A percentile compares a stretch with the other conserved stretches of the same genome.
phyloP scores from a whole-genome alignment of 2,888 invertebrate genomes.

The Sarcophaga rosellei region DNA sequence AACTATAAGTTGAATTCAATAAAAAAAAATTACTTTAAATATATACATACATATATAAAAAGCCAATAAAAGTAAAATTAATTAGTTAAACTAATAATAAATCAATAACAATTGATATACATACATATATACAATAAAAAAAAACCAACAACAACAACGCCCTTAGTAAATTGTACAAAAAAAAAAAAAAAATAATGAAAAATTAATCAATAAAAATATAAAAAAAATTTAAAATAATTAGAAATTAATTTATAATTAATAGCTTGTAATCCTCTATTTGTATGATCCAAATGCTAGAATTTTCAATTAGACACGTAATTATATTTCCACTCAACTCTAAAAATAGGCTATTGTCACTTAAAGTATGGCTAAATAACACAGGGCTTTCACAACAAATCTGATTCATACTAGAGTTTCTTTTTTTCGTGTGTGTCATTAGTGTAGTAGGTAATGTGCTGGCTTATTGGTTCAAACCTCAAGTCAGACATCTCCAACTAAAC shows the following conservation, averaged over 20 bases:
- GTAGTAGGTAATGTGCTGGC: too few species aligned
- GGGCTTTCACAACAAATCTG: too few species aligned
- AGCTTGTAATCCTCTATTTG: too few species aligned
- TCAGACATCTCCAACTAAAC: too few species aligned
- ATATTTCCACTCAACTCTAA: too few species aligned
- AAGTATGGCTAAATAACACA: too few species aligned
- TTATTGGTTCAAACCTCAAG: too few species aligned
- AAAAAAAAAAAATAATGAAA: conserved; percentile 8
- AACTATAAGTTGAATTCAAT: not conserved
- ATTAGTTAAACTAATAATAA: conserved; percentile 53
- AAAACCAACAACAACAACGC: not conserved
- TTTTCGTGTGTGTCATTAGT: too few species aligned
- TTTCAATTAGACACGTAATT: too few species aligned
- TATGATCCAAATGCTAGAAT: not conserved
- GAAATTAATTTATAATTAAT: not conserved
- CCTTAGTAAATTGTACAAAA: conserved; percentile 61
- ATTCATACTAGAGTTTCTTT: too few species aligned
- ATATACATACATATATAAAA: not conserved
- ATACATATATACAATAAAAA: conserved; percentile 2
- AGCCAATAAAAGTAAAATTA: conserved; percentile 41
- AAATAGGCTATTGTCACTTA: not conserved
- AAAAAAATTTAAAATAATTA: conserved; percentile 11
- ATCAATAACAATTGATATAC: conserved; percentile 35
- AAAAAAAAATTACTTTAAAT: conserved; percentile 11
- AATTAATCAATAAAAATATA: conserved; percentile 24